A percentile compares a stretch with the other conserved stretches of the same genome.
Conservation (phyloP, 2,797 vertebrate genomes). For the Salarias fasciatus region DNA sequence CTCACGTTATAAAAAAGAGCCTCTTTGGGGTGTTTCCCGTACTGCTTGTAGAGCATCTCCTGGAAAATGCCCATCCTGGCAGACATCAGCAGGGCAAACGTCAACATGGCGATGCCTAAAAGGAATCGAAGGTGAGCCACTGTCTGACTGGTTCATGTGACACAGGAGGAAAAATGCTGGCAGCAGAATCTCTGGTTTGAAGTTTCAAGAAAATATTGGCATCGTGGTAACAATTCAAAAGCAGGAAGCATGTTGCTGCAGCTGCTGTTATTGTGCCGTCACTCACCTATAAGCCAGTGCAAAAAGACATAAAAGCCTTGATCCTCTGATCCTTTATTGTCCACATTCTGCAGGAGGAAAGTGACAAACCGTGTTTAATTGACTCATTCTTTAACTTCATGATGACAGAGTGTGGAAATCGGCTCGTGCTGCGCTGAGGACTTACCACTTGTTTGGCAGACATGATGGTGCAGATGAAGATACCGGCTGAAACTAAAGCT, state of each 20-base stretch:
- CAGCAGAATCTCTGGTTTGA: too few relatives aligned
- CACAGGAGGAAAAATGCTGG: too few relatives aligned
- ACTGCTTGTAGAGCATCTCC: constrained; percentile 91
- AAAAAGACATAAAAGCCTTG: constrained; percentile 84
- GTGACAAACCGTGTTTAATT: not conserved
- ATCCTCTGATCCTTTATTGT: constrained; percentile 77
- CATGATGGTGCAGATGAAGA: constrained; percentile 98
- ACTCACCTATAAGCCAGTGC: constrained; percentile 92
- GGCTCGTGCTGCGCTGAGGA: not conserved
- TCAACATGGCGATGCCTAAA: constrained; percentile 92
- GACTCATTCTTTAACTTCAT: not conserved
- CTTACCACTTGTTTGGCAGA: constrained; percentile 98
- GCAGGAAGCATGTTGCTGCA: too few relatives aligned
- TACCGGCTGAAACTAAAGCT: constrained; percentile 90
- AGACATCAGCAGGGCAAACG: constrained; percentile 95
- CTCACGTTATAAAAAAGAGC: constrained; percentile 97
- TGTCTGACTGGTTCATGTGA: too few relatives aligned
- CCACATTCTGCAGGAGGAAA: constrained; percentile 66
- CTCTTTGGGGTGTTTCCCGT: constrained; percentile 94
- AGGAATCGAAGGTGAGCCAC: too few relatives aligned
- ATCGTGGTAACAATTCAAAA: too few relatives aligned
- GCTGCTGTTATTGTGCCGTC: too few relatives aligned
- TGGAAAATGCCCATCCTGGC: constrained; percentile 99
- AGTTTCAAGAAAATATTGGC: too few relatives aligned
- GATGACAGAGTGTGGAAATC: not conserved